Evolutionary conservation across 2,113 vertebrate genomes (phyloP).

Genomic region (Periophthalmodon schlosseri): DNA sequence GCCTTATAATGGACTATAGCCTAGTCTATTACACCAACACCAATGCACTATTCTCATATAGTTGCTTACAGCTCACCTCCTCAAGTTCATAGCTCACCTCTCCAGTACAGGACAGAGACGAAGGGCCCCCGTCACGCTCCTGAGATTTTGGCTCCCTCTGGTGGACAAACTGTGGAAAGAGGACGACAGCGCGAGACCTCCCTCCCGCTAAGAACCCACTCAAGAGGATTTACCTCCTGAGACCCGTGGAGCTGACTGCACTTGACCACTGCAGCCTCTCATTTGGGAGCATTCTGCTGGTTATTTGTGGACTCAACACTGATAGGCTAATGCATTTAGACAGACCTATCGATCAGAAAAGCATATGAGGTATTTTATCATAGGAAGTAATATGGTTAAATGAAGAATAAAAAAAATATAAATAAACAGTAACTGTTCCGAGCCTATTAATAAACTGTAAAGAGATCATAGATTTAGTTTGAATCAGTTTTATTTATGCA

Average conservation of each 20-base stretch:
- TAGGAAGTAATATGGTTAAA: background rate
- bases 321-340: background rate
- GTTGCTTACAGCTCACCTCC: background rate
- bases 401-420: background rate
- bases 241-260: background rate
- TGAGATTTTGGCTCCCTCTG: conserved; percentile 39
- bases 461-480: background rate
- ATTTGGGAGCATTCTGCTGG: background rate
- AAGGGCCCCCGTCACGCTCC: background rate
- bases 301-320: background rate
- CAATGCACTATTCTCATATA: background rate
- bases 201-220: background rate
- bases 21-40: no score
- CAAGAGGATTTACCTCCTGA: background rate
- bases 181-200: background rate
- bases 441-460: background rate
- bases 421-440: background rate
- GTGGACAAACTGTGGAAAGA: conserved; percentile 31
- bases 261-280: background rate
- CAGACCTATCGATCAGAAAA: background rate
- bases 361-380: background rate
- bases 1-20: no score
- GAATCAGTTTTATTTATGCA: background rate
- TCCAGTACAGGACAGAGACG: background rate
- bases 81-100: background rate